These are phyloP conservation scores for Trachops cirrhosus DNA, from an alignment of 2,797 vertebrate species.

Conservation along the genomic window DNA sequence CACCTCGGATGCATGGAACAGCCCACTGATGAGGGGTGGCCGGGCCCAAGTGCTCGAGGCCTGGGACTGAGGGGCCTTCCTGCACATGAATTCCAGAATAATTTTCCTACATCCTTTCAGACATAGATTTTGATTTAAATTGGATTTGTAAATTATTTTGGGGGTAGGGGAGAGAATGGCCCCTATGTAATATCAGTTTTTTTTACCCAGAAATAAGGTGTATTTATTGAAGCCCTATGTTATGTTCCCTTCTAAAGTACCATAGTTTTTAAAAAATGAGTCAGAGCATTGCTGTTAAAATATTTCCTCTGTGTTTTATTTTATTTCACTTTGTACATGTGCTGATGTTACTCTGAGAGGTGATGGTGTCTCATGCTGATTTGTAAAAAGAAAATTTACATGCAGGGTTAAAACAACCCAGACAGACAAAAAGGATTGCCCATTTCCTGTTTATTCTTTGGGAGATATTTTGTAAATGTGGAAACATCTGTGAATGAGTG, in stretches of 20 bases:
- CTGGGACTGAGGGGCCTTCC: not conserved
- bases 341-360: not conserved
- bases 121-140: not conserved
- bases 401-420: not conserved
- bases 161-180: not conserved
- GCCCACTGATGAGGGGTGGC: too few species aligned
- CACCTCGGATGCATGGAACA: not conserved
- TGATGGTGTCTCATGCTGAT: not conserved
- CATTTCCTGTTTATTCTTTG: not conserved
- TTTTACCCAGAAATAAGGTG: not conserved
- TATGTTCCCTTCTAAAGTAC: not conserved
- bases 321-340: constrained; percentile 4
- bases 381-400: not conserved
- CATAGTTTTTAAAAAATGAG: not conserved
- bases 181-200: not conserved
- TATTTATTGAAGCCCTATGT: not conserved
- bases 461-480: not conserved
- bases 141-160: not conserved
- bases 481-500: not conserved
- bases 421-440: not conserved
- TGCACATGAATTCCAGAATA: not conserved
- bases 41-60: accelerated
- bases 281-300: not conserved
- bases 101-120: not conserved
- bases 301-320: not conserved